Conservation (phyloP, 2,888 invertebrate species). For the Cataglyphis altisquamis region DNA sequence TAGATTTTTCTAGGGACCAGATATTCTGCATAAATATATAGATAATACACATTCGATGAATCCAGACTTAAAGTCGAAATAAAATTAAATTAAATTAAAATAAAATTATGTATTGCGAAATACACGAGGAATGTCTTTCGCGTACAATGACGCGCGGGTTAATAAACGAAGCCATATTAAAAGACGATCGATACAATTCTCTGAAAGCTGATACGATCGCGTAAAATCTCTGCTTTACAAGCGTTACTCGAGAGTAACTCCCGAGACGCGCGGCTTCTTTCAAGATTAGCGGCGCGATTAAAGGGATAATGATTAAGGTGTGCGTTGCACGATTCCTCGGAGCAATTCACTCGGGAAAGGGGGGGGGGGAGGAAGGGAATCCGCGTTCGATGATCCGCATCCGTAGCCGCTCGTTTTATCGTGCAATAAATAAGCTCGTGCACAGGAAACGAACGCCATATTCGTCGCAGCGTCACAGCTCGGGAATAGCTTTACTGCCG, state of each 20-base stretch:
- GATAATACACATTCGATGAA: neutral
- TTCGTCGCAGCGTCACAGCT: slow-evolving; percentile 73
- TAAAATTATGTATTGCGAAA: neutral
- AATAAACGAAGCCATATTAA: slow-evolving; percentile 37
- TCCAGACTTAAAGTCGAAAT: neutral
- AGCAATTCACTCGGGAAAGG: slow-evolving; percentile 18
- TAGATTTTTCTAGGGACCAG: too few species aligned
- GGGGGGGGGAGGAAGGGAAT: neutral
- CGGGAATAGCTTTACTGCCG: slow-evolving; percentile 67
- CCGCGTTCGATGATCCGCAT: slow-evolving; percentile 17
- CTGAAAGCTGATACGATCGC: neutral
- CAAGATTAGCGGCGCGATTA: slow-evolving; percentile 60
- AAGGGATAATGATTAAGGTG: slow-evolving; percentile 35
- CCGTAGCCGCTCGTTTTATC: slow-evolving; percentile 54
- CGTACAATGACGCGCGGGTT: neutral
- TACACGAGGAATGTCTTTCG: neutral
- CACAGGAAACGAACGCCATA: slow-evolving; percentile 79
- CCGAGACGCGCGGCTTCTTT: slow-evolving; percentile 8
- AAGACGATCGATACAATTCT: slow-evolving; percentile 4
- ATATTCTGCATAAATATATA: neutral
- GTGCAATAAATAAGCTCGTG: slow-evolving; percentile 75
- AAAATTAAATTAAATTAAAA: neutral
- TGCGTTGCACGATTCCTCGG: slow-evolving; percentile 43
- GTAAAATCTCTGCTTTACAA: slow-evolving; percentile 5
- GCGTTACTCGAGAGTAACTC: neutral